phyloP scores from a whole-genome alignment of 1,140 invertebrate species.

The Branchinecta lynchi region DNA sequence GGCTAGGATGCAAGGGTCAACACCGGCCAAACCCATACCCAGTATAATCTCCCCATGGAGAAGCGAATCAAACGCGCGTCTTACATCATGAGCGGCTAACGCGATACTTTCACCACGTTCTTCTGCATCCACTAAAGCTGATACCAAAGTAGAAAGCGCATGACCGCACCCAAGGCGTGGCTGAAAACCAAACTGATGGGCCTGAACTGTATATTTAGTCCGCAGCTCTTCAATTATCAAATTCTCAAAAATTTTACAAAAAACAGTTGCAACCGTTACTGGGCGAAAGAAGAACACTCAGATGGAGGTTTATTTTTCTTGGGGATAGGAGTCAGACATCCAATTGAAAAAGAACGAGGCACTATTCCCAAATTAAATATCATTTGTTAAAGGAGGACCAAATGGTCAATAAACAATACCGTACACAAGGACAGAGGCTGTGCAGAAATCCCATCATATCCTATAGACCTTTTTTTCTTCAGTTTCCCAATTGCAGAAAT shows the following conservation, averaged over 20 bases:
- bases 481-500: not conserved
- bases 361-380: not conserved
- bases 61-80: not conserved
- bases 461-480: not conserved
- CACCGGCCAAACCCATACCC: conserved; percentile 6
- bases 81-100: not conserved
- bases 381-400: not conserved
- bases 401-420: not conserved
- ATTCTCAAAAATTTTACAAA: not conserved
- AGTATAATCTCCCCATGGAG: not conserved
- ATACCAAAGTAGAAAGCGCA: not conserved
- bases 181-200: not conserved
- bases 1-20: conserved; percentile 3
- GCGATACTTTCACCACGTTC: not conserved
- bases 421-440: not conserved
- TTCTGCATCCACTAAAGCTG: conserved; percentile 2
- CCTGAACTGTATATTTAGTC: not conserved
- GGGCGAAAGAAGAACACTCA: conserved; percentile 2
- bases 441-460: conserved; percentile 11
- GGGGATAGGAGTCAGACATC: not conserved
- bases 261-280: not conserved
- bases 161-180: conserved; percentile 1
- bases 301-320: not conserved
- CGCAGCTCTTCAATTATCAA: no score
- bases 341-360: not conserved